These are phyloP conservation scores for Oopsacas minuta DNA, from an alignment of 37 sponge, comb jelly and placozoan species.

Conservation along the genomic window DNA sequence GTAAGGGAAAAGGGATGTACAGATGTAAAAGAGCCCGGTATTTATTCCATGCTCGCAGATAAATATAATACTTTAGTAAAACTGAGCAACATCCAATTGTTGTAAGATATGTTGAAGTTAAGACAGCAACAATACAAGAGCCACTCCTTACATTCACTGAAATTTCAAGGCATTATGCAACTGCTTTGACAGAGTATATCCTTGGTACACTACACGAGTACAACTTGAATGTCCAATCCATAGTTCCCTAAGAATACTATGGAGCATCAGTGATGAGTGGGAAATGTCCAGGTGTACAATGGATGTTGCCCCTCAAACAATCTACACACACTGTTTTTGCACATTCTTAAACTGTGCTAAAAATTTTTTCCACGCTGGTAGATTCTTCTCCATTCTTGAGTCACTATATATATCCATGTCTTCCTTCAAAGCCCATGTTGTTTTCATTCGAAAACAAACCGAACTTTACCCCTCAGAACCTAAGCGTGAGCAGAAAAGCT, in stretches of 20 bases:
- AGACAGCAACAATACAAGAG: constrained; percentile 34
- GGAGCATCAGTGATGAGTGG: constrained; percentile 64
- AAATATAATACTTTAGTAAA: constrained; percentile 44
- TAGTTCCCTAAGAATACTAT: constrained; percentile 48
- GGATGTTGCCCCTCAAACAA: constrained; percentile 37
- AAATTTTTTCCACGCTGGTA: constrained; percentile 31
- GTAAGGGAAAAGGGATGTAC: constrained; percentile 23
- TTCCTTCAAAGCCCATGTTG: constrained; percentile 27
- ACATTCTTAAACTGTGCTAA: constrained; percentile 27
- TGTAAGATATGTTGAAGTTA: constrained; percentile 44
- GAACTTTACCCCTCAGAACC: constrained; percentile 33
- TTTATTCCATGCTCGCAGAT: constrained; percentile 41
- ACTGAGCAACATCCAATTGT: constrained; percentile 46
- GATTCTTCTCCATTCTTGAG: constrained; percentile 37
- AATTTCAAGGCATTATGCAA: constrained; percentile 29
- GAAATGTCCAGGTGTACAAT: constrained; percentile 40
- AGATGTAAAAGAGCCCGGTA: constrained; percentile 32
- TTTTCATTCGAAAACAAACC: constrained; percentile 36
- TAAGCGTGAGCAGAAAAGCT: constrained; percentile 34
- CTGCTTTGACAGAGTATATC: constrained; percentile 38
- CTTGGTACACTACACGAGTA: constrained; percentile 27
- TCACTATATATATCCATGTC: constrained; percentile 39
- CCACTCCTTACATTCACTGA: constrained; percentile 36
- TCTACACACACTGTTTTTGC: constrained; percentile 48
- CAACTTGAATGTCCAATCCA: constrained; percentile 23